Base-by-base conservation (phyloP, 2,797 vertebrate species). In the Enteromius fasciolatus region DNA sequence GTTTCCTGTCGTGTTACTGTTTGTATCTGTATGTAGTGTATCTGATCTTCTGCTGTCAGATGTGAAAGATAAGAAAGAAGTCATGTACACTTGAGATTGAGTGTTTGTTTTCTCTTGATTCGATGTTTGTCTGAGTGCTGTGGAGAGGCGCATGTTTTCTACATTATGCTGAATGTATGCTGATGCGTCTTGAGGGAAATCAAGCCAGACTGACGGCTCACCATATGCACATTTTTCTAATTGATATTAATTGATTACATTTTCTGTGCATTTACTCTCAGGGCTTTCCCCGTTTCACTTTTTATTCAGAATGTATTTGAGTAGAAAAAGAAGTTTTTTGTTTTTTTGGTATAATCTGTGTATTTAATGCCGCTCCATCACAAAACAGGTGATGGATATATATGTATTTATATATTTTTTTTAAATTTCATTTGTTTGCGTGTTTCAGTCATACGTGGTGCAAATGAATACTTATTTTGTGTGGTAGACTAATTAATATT, bases 241-340 rank as follows among this genome's bases (percentile, higher is more conserved):
- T 87, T 91, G 86, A 90, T 92, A 91, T 90, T 86, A 91, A 90
- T 90, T 90, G 86, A 89, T 91, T 91, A 88, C 89, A 93, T 91
- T 85, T 84, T 89, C 77, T 83, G 63, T 87, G 83, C 83, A 54
- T 90, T 88, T 87, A 64, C 68, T 83, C 87, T 88, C 39, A 23
- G 68, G 88, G 89, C 89, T 41, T 83, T 67, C n/a, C 54, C 46
- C n/a, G 36, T 73, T 81, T 28, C 63, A 81, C 81, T 63, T 48
- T 81, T 81, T n/a, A 54, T 54, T 54, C 1, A 28, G 2, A 61
- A 28, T 31, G 25, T 61, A 15, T 61, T 59, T 25, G 54, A 4
- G n/a, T n/a, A 52, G 7, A 9, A 2, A 50, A 48, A 14, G 2
- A 41, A 12, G 9, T 3, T 11, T 12, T 11, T 44, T 44, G 9